phyloP scores from a whole-genome alignment of 1,140 invertebrate species.

The Drosophila oshimai region DNA sequence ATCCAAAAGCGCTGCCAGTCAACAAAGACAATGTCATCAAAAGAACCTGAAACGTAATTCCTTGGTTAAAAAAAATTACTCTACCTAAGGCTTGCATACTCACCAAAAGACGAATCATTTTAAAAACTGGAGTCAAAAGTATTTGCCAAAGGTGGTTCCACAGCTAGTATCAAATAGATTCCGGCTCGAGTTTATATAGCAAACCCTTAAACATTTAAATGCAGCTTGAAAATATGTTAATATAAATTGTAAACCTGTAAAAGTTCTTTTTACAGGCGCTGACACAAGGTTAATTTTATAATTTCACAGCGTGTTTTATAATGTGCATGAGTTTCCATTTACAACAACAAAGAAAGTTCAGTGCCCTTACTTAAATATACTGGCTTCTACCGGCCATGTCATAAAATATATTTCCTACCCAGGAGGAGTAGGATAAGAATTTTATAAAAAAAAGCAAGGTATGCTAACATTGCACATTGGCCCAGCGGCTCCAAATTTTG shows the following conservation, averaged over 20 bases:
- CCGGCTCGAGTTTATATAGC: conserved; percentile 5
- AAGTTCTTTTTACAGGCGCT: background rate
- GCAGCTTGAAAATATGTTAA: conserved; percentile 25
- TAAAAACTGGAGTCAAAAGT: background rate
- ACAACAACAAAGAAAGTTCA: too few relatives aligned
- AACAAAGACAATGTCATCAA: conserved; percentile 16
- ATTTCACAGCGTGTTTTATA: background rate
- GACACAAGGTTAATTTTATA: background rate
- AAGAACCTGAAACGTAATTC: conserved; percentile 8
- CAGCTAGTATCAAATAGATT: background rate
- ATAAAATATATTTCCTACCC: too few relatives aligned
- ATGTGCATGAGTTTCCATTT: too few relatives aligned
- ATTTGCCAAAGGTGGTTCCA: background rate
- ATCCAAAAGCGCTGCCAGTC: background rate
- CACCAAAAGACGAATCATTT: conserved; percentile 38
- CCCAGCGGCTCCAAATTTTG: too few relatives aligned
- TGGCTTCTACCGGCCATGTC: too few relatives aligned
- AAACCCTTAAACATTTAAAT: conserved; percentile 18
- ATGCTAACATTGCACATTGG: too few relatives aligned
- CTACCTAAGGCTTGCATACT: too few relatives aligned
- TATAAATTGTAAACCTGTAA: background rate
- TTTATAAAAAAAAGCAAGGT: too few relatives aligned
- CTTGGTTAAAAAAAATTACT: background rate
- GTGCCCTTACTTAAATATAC: too few relatives aligned
- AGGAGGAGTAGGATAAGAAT: too few relatives aligned